Conservation (phyloP, 2,113 vertebrate species). For the Tyto alba region DNA sequence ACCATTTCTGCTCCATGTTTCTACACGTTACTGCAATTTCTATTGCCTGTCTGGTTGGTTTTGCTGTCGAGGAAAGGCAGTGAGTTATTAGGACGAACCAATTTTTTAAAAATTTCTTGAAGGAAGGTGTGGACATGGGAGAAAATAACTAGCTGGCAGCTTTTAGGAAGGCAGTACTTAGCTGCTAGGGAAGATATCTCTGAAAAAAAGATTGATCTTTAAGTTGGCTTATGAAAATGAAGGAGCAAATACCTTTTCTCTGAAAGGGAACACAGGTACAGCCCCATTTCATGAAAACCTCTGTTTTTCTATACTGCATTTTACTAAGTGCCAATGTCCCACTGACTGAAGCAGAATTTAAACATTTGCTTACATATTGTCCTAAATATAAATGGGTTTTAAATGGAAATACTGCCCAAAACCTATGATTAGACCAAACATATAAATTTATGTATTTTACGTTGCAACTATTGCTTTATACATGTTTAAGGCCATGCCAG, state of each 20-base stretch:
- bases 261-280: background rate
- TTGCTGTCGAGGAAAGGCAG: background rate
- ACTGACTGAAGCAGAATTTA: background rate
- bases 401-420: background rate
- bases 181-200: background rate
- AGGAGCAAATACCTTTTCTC: background rate
- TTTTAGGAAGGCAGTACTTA: background rate
- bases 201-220: background rate
- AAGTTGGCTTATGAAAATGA: background rate
- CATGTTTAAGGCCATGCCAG: background rate
- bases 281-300: background rate
- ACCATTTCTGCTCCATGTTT: background rate
- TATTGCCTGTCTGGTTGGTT: background rate
- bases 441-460: background rate
- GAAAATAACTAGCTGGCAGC: background rate
- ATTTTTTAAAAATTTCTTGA: background rate
- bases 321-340: fast-evolving
- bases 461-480: background rate
- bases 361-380: background rate
- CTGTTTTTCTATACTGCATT: background rate
- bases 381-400: background rate
- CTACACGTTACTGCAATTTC: background rate
- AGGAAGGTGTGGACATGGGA: background rate
- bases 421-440: background rate
- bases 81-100: background rate